Percentiles rank a stretch among this genome's conserved stretches.
phyloP scores from a whole-genome alignment of 1,140 invertebrate species.

The Heliconius nattereri region DNA sequence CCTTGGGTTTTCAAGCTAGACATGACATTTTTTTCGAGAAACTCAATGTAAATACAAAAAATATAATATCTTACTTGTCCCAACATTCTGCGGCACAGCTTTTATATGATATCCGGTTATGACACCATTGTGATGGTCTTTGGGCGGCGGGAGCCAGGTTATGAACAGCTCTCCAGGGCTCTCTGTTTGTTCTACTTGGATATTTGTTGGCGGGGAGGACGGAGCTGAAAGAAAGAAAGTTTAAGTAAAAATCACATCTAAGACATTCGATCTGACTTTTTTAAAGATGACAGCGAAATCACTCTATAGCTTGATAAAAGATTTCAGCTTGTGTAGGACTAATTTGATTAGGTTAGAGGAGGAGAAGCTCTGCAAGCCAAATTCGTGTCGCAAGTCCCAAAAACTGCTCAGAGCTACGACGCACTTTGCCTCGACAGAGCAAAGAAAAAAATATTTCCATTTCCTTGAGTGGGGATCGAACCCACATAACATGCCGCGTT shows the following conservation, averaged over 20 bases:
- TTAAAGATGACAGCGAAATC: too few relatives aligned
- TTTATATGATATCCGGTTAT: constrained; percentile 87
- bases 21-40: too few relatives aligned
- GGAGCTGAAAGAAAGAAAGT: constrained; percentile 54
- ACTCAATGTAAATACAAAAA: not conserved
- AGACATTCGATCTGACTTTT: too few relatives aligned
- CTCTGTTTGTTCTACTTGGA: constrained; percentile 69
- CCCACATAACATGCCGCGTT: too few relatives aligned
- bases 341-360: too few relatives aligned
- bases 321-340: too few relatives aligned
- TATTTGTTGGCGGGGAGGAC: constrained; percentile 63
- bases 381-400: too few relatives aligned
- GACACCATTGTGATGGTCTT: constrained; percentile 87
- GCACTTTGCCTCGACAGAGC: not conserved
- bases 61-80: constrained; percentile 49
- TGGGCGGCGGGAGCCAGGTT: constrained; percentile 83
- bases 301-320: too few relatives aligned
- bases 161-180: constrained; percentile 71
- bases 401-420: not conserved
- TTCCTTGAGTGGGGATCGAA: too few relatives aligned
- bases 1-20: too few relatives aligned
- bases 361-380: too few relatives aligned
- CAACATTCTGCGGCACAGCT: constrained; percentile 67
- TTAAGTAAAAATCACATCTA: not conserved
- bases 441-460: not conserved